A percentile compares a stretch with the other conserved stretches of the same genome.
These are phyloP conservation scores for Distichodus sexfasciatus DNA, from an alignment of 2,797 vertebrate species.

Conservation along the genomic window DNA sequence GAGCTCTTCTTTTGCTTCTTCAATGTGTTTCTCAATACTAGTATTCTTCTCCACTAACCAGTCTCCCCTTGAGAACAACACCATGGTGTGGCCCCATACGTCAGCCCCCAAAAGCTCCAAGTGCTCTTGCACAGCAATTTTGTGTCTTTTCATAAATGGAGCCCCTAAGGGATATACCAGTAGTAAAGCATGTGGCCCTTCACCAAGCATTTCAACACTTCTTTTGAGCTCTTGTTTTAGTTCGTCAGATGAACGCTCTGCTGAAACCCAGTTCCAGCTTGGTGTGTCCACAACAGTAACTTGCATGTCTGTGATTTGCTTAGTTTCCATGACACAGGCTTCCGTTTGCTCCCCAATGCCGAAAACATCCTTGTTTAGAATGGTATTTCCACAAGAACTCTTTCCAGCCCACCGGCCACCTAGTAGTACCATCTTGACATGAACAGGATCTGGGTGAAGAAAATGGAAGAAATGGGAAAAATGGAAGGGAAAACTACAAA, in stretches of 20 bases:
- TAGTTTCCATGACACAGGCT: conserved; percentile 3
- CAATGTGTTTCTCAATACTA: conserved; percentile 13
- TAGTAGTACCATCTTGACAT: conserved; percentile 11
- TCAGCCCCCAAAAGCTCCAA: conserved; percentile 22
- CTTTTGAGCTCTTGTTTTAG: conserved; percentile 28
- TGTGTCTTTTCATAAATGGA: conserved; percentile 28
- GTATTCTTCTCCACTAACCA: conserved; percentile 16
- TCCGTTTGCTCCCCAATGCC: conserved; percentile 15
- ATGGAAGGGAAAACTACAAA: too few relatives aligned
- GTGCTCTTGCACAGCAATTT: conserved; percentile 22
- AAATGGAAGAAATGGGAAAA: too few relatives aligned
- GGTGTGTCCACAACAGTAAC: conserved; percentile 24
- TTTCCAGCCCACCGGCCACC: conserved; percentile 35
- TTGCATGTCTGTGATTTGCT: not conserved
- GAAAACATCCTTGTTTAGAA: conserved; percentile 30
- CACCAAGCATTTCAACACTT: conserved; percentile 20
- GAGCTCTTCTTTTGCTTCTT: conserved; percentile 1
- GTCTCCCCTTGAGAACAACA: conserved; percentile 34
- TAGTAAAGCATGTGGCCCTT: too few relatives aligned
- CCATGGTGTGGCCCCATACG: conserved; percentile 17
- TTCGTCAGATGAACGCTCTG: conserved; percentile 26
- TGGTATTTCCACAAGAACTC: conserved; percentile 30
- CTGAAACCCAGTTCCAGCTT: conserved; percentile 38
- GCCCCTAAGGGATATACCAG: too few relatives aligned
- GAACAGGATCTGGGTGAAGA: not conserved